Conservation (phyloP, 1,140 invertebrate species). For the Heliothis virescens region DNA sequence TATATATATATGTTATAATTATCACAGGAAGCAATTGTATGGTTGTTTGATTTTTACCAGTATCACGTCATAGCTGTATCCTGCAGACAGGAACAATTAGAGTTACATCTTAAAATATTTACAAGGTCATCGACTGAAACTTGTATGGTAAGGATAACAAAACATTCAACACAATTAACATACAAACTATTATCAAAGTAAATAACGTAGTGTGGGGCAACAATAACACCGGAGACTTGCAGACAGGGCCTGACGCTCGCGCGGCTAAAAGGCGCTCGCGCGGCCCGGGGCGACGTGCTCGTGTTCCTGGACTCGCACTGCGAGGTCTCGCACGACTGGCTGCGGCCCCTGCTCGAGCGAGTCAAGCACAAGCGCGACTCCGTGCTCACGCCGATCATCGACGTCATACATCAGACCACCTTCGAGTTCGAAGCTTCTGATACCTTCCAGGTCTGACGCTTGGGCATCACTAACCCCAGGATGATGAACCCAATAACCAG, state of each 20-base stretch:
- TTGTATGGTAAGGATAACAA: too few relatives aligned
- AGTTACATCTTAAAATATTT: too few relatives aligned
- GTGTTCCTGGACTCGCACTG: conserved; percentile 99
- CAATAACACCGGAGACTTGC: conserved; percentile 10
- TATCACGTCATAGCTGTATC: too few relatives aligned
- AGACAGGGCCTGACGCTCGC: conserved; percentile 94
- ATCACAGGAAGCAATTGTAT: too few relatives aligned
- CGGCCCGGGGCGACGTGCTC: conserved; percentile 93
- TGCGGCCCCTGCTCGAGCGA: conserved; percentile 94
- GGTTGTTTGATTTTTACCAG: too few relatives aligned
- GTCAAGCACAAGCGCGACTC: conserved; percentile 92
- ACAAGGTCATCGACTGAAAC: too few relatives aligned
- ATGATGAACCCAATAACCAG: background rate
- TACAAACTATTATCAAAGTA: too few relatives aligned
- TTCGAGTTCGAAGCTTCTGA: conserved; percentile 91
- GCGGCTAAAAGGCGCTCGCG: conserved; percentile 92
- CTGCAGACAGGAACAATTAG: too few relatives aligned
- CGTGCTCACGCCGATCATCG: conserved; percentile 96
- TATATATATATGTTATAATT: too few relatives aligned
- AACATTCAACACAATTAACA: too few relatives aligned
- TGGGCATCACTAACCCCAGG: background rate
- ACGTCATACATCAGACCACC: conserved; percentile 95
- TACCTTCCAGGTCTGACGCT: conserved; percentile 82
- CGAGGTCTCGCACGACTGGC: conserved; percentile 93
- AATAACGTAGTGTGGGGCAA: too few relatives aligned